Conservation (phyloP, 2,888 invertebrate genomes). For the Mimachlamys varia region DNA sequence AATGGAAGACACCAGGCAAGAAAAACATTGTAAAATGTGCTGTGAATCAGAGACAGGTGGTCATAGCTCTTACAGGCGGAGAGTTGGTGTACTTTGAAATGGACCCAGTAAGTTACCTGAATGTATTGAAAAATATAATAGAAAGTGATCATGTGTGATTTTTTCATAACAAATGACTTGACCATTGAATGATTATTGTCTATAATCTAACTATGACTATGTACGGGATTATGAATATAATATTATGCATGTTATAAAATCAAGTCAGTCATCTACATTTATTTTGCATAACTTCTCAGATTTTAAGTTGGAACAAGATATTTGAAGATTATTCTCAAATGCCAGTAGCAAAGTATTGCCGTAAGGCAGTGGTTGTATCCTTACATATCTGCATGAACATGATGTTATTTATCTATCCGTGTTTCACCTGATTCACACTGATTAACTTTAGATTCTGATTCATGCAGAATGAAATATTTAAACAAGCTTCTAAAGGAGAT, state of each 20-base stretch:
- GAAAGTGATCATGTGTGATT: too few species aligned
- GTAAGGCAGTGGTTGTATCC: not conserved
- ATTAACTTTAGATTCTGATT: constrained; percentile 40
- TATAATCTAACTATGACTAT: too few species aligned
- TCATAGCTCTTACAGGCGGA: constrained; percentile 97
- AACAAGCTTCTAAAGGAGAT: not conserved
- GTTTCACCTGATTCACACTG: constrained; percentile 55
- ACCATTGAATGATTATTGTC: too few species aligned
- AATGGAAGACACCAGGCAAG: constrained; percentile 99
- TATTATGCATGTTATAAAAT: too few species aligned
- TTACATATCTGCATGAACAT: constrained; percentile 43
- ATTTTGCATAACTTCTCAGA: too few species aligned
- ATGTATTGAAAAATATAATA: too few species aligned
- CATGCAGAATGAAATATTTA: not conserved
- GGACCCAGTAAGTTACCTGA: constrained; percentile 92
- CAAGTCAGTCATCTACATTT: too few species aligned
- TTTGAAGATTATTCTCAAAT: too few species aligned
- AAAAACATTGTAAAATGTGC: constrained; percentile 98
- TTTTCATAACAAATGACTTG: too few species aligned
- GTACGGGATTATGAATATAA: too few species aligned
- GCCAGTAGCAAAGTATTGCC: not conserved
- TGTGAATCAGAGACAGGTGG: constrained; percentile 98
- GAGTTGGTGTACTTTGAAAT: constrained; percentile 99
- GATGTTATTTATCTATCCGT: constrained; percentile 54
- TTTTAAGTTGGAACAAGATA: too few species aligned